Base-by-base conservation (phyloP, 2,113 vertebrate genomes). In the Axis porcinus region DNA sequence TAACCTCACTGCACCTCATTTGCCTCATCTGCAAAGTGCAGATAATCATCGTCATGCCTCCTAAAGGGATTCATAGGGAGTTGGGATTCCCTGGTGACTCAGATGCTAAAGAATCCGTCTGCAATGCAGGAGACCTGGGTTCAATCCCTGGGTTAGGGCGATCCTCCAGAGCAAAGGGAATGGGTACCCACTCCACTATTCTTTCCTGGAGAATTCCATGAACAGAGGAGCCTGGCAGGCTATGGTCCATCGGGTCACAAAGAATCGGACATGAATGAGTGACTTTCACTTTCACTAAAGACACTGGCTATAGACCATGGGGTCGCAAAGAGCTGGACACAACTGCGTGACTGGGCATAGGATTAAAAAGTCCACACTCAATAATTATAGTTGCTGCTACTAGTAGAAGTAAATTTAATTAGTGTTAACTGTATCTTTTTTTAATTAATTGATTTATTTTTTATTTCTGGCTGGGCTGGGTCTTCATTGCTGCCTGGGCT, bases 391-490 rank as follows among this genome's bases (percentile, higher is more conserved):
- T 25, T 27, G 5, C 60, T 55, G 57, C 17, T 67, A 47, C 28
- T 11, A 85, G 13, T 25, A 82, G 7, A 36, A 45, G 25, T 67
- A 58, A 19, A 78, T 85, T 95, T 54, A 45, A 85, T 74, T 54
- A 86, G 28, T n/a, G 67, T 40, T 74, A 74, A 74, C 10, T 74
- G 23, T 74, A 74, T 74, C 67, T 40, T 74, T 40, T n/a, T 74
- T 3, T 0, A 74, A 6, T 23, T 36, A 12, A 36, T 74, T 40
- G 0, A 23, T 70, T 40, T 12, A 36, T 23, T 74, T 74, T 40
- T 23, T 40, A 13, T 74, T 74, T 74, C 67, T 74, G 19, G 5
- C 67, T 40, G 67, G 19, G 67, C n/a, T 40, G n/a, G 21, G 19
- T 40, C 67, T 74, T 74, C 0, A 0, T 23, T 12, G 67, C 19